Conservation (phyloP, 2,888 invertebrate species). For the Cheiracanthium punctorium region DNA sequence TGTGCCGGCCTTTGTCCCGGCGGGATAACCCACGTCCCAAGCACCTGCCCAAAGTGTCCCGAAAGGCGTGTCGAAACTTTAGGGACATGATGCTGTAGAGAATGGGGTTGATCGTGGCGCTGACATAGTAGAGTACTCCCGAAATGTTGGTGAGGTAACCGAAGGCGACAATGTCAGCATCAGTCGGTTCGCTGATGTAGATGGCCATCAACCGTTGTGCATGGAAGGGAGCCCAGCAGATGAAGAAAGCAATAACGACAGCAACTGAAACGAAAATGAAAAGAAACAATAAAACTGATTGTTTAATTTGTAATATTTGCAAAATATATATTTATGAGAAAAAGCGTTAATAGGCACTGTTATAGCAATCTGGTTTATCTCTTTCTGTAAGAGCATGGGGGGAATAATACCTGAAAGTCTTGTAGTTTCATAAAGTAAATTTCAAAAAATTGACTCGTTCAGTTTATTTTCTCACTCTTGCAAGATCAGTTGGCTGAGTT, state of each 20-base stretch:
- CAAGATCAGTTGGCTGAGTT: no score
- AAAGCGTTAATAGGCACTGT: no score
- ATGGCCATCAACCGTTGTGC: constrained; percentile 88
- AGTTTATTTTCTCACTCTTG: no score
- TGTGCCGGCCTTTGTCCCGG: constrained; percentile 25
- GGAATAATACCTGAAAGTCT: no score
- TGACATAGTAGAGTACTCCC: constrained; percentile 76
- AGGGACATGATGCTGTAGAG: constrained; percentile 71
- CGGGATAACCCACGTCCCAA: constrained; percentile 24
- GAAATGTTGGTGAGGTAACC: constrained; percentile 75
- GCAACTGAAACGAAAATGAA: constrained; percentile 77
- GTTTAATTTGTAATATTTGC: no score
- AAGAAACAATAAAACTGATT: constrained; percentile 71
- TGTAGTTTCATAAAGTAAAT: no score
- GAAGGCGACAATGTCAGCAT: constrained; percentile 72
- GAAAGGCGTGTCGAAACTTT: constrained; percentile 70
- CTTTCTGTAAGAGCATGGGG: no score
- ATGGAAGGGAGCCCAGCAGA: constrained; percentile 95
- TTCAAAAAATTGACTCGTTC: no score
- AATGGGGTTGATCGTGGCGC: constrained; percentile 76
- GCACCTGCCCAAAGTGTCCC: constrained; percentile 65
- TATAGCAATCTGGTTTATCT: no score
- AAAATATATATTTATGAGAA: no score
- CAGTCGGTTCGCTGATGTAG: constrained; percentile 73
- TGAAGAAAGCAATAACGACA: constrained; percentile 85